A percentile compares a stretch with the other conserved stretches of the same genome.
Evolutionary conservation across 2,888 invertebrate species (phyloP).

Genomic region (Drosophila hamatofila): DNA sequence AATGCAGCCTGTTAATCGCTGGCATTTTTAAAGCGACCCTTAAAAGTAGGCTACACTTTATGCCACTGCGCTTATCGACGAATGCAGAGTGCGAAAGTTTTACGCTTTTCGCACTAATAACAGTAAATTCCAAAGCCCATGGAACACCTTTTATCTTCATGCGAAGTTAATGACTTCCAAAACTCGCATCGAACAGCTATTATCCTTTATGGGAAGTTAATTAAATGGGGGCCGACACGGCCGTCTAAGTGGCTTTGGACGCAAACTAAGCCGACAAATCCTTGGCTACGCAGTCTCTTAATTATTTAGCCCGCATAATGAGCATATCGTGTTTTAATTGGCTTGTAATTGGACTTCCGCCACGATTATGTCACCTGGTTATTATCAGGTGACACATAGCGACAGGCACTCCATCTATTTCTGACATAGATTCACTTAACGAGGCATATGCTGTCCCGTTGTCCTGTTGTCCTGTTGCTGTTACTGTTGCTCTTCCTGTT

Average conservation of each 20-base stretch:
- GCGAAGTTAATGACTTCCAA: background rate
- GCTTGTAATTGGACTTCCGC: conserved; percentile 55
- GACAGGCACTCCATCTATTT: conserved; percentile 6
- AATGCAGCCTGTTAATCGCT: conserved; percentile 19
- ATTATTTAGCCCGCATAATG: conserved; percentile 68
- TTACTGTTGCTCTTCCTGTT: conserved; percentile 12
- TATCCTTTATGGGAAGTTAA: conserved; percentile 39
- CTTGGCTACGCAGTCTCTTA: conserved; percentile 34
- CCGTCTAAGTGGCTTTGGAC: conserved; percentile 33
- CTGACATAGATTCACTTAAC: background rate
- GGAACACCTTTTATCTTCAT: conserved; percentile 27
- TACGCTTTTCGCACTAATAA: conserved; percentile 22
- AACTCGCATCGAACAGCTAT: conserved; percentile 22
- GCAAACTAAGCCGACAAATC: conserved; percentile 28
- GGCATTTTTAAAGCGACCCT: conserved; percentile 20
- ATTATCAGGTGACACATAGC: conserved; percentile 22
- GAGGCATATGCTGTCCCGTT: background rate
- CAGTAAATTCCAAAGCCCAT: conserved; percentile 28
- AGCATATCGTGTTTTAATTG: conserved; percentile 55
- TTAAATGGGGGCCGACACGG: conserved; percentile 12
- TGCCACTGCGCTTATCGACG: conserved; percentile 23
- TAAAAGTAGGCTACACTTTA: conserved; percentile 12
- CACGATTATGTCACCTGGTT: conserved; percentile 11
- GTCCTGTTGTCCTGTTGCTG: no score
- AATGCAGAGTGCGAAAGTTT: conserved; percentile 24